A percentile compares a stretch with the other conserved stretches of the same genome.
Conservation (phyloP, 1,140 invertebrate genomes). For the Riptortus pedestris region DNA sequence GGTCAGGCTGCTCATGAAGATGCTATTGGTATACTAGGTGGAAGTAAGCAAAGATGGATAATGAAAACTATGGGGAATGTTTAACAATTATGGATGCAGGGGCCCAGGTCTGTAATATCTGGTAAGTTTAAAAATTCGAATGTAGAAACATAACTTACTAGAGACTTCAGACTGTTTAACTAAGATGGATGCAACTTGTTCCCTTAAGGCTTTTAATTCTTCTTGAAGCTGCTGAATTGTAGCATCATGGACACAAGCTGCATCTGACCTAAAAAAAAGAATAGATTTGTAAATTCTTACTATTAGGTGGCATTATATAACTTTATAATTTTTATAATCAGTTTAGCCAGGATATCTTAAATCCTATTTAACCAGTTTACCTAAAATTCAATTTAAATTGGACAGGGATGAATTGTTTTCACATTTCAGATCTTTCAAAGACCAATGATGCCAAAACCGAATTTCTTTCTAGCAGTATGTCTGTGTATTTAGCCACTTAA, state of each 20-base stretch:
- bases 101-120: too few species aligned
- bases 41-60: too few species aligned
- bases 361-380: too few species aligned
- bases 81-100: too few species aligned
- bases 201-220: slow-evolving; percentile 12
- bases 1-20: too few species aligned
- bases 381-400: background rate
- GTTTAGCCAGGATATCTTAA: background rate
- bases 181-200: slow-evolving; percentile 19
- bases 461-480: too few species aligned
- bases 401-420: background rate
- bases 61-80: too few species aligned
- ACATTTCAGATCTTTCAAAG: background rate
- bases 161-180: background rate
- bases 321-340: background rate
- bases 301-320: background rate
- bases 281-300: background rate
- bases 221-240: slow-evolving; percentile 9
- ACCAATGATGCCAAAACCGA: background rate
- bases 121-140: too few species aligned
- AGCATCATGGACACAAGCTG: background rate
- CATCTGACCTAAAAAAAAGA: slow-evolving; percentile 11
- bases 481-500: too few species aligned
- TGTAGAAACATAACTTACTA: too few species aligned
- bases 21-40: too few species aligned